These are phyloP conservation scores for Bombus haemorrhoidalis DNA, from an alignment of 1,140 invertebrate species.

Conservation along the genomic window DNA sequence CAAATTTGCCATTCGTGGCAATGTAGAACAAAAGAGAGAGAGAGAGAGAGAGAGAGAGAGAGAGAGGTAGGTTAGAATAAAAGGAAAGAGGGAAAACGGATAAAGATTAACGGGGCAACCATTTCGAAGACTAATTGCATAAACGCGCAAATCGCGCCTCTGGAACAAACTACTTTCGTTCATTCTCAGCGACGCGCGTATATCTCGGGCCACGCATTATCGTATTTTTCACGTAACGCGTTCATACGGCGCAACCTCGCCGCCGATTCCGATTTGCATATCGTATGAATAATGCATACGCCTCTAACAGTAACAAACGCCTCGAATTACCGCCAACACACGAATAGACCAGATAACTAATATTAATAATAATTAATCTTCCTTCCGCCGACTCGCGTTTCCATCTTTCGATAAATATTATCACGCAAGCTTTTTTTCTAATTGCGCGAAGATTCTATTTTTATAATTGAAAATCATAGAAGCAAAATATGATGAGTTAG, in stretches of 20 bases:
- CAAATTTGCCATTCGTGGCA: not conserved
- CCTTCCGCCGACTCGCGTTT: not conserved
- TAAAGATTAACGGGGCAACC: constrained; percentile 3
- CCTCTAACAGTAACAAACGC: constrained; percentile 48
- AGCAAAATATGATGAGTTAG: too few relatives aligned
- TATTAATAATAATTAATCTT: constrained; percentile 36
- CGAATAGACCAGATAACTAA: constrained; percentile 23
- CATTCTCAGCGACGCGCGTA: constrained; percentile 9
- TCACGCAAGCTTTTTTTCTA: too few relatives aligned
- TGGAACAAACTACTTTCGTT: constrained; percentile 40
- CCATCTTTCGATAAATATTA: not conserved
- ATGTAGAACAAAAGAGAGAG: not conserved
- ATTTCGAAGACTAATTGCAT: constrained; percentile 29
- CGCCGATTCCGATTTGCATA: constrained; percentile 41
- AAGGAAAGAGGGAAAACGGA: not conserved
- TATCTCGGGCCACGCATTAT: constrained; percentile 43
- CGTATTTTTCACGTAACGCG: constrained; percentile 52
- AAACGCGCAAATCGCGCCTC: constrained; percentile 4
- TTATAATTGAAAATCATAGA: too few relatives aligned
- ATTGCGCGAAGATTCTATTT: not conserved
- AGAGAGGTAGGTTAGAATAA: not conserved
- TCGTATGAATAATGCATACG: constrained; percentile 48
- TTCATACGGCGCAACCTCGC: constrained; percentile 14
- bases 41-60: too few relatives aligned
- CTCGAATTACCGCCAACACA: constrained; percentile 35